These are phyloP conservation scores for Lycocerus yunnanus DNA, from an alignment of 2,888 invertebrate genomes.

Conservation along the genomic window DNA sequence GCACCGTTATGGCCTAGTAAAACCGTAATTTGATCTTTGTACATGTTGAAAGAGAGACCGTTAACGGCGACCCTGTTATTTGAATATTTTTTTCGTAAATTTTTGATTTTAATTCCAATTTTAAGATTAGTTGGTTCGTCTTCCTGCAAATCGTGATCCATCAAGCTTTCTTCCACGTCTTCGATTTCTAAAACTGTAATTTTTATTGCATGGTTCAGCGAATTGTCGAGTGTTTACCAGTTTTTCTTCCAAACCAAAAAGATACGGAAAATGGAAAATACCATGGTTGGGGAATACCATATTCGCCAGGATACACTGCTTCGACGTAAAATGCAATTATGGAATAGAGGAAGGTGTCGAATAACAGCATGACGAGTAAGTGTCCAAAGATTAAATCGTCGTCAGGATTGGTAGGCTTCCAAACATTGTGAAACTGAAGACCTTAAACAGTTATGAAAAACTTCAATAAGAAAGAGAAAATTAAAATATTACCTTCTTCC, in stretches of 20 bases:
- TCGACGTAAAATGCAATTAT: slow-evolving; percentile 83
- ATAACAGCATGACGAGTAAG: slow-evolving; percentile 70
- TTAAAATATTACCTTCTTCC: slow-evolving; percentile 61
- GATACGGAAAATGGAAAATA: slow-evolving; percentile 13
- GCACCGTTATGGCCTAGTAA: slow-evolving; percentile 82
- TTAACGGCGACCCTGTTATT: slow-evolving; percentile 65
- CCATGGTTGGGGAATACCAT: slow-evolving; percentile 32
- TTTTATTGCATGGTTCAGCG: not conserved
- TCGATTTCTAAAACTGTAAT: not conserved
- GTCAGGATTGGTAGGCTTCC: slow-evolving; percentile 66
- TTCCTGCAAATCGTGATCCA: slow-evolving; percentile 55
- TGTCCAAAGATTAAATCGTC: slow-evolving; percentile 71
- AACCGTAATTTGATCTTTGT: slow-evolving; percentile 87
- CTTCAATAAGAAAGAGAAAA: too few relatives aligned
- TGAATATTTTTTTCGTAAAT: slow-evolving; percentile 67
- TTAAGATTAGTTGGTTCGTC: slow-evolving; percentile 57
- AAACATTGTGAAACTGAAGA: slow-evolving; percentile 67
- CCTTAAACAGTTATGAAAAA: slow-evolving; percentile 48
- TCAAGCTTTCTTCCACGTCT: slow-evolving; percentile 33
- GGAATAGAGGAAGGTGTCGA: slow-evolving; percentile 73
- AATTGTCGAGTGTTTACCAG: not conserved
- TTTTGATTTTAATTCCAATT: slow-evolving; percentile 60
- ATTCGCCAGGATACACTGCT: slow-evolving; percentile 76
- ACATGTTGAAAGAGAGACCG: slow-evolving; percentile 79
- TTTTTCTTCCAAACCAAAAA: slow-evolving; percentile 14